phyloP scores from a whole-genome alignment of 2,888 invertebrate species.

The Ornithoptera alexandrae region DNA sequence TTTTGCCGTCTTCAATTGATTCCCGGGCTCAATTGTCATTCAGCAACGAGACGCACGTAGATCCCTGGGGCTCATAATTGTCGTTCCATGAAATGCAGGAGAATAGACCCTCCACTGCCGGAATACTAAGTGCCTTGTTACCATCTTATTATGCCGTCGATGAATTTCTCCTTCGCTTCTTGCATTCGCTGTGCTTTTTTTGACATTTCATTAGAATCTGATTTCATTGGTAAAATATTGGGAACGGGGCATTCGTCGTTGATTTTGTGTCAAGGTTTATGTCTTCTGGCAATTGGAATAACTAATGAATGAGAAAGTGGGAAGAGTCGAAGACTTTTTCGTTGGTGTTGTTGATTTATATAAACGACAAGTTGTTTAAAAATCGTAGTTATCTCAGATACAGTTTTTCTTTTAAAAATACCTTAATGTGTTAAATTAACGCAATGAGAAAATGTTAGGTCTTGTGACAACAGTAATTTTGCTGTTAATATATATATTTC shows the following conservation, averaged over 20 bases:
- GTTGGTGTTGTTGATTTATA: no score
- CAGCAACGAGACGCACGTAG: constrained; percentile 29
- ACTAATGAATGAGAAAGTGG: no score
- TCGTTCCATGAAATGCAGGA: constrained; percentile 31
- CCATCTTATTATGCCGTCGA: constrained; percentile 30
- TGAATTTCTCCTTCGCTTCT: constrained; percentile 25
- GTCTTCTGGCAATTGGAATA: no score
- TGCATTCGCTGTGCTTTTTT: constrained; percentile 27
- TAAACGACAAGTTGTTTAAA: no score
- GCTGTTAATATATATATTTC: no score
- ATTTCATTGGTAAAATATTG: constrained; percentile 13
- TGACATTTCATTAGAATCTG: constrained; percentile 26
- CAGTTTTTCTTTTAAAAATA: no score
- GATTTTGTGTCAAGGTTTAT: no score
- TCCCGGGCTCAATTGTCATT: constrained; percentile 29
- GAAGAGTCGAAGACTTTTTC: no score
- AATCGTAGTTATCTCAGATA: no score
- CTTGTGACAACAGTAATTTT: no score
- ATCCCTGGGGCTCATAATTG: constrained; percentile 31
- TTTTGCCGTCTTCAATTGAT: constrained; percentile 30
- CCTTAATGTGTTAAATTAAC: no score
- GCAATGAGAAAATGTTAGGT: no score
- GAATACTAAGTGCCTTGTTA: constrained; percentile 31
- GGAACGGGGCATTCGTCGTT: neutral
- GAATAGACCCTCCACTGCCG: constrained; percentile 27